Evolutionary conservation across 2,113 vertebrate genomes (phyloP).

Genomic region (Chaetorhynchus papuensis): DNA sequence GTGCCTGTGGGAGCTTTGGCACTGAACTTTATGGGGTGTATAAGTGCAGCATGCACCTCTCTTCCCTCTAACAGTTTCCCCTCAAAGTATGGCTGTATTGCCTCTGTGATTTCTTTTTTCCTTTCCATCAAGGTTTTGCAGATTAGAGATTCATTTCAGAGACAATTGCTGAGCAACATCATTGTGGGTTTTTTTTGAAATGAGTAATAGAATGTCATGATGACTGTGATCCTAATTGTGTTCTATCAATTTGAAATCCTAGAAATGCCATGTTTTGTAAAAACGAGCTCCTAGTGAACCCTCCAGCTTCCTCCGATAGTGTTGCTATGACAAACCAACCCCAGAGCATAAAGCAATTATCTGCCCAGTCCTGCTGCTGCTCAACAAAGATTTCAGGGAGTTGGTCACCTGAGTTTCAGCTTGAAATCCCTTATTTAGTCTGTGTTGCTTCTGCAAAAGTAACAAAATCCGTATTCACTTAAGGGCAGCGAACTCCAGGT

Average conservation of each 20-base stretch:
- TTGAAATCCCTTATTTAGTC: not conserved
- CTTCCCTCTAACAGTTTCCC: fast-evolving
- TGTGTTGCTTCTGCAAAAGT: not conserved
- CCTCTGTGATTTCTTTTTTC: not conserved
- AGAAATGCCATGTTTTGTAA: not conserved
- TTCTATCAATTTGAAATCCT: not conserved
- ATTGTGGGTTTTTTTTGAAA: fast-evolving
- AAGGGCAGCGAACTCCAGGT: not conserved
- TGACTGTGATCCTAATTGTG: not conserved
- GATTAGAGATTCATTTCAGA: not conserved
- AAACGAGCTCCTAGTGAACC: not conserved
- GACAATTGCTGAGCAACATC: not conserved
- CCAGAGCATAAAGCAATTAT: not conserved
- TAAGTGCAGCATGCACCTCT: not conserved
- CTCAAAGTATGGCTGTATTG: not conserved
- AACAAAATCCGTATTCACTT: not conserved
- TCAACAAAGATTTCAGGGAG: not conserved
- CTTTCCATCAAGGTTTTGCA: not conserved
- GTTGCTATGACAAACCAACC: not conserved
- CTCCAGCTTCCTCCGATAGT: not conserved
- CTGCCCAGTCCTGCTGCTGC: not conserved
- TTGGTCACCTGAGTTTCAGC: not conserved
- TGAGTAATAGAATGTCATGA: not conserved
- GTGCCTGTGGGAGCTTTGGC: not conserved
- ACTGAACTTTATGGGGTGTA: not conserved